Percentiles rank a stretch among this genome's conserved stretches.
Conservation (phyloP, 1,140 invertebrate species). For the Euura lappo region DNA sequence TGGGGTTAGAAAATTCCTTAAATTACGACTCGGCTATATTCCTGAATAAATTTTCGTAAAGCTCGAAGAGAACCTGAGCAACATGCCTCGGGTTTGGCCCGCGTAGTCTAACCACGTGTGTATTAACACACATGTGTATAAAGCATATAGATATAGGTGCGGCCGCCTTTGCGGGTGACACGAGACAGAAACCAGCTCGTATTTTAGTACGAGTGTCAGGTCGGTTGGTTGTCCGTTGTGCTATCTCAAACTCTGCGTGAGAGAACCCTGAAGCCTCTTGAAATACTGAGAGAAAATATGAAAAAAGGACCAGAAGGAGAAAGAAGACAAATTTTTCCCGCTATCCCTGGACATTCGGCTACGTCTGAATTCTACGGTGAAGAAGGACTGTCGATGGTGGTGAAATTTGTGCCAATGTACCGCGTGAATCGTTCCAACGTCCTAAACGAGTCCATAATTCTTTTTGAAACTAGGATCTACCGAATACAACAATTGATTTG, state of each 20-base stretch:
- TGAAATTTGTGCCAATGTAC: no score
- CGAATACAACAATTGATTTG: not conserved
- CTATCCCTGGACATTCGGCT: no score
- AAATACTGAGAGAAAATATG: not conserved
- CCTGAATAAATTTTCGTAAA: no score
- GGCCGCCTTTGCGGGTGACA: conserved; percentile 33
- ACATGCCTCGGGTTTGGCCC: no score
- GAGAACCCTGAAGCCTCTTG: conserved; percentile 21
- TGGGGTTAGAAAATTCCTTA: no score
- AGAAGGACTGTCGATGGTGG: no score
- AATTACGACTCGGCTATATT: no score
- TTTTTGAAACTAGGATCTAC: no score
- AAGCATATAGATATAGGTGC: conserved; percentile 29
- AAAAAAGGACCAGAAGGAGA: not conserved
- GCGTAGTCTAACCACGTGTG: not conserved
- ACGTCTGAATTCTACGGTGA: no score
- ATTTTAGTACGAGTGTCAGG: conserved; percentile 41
- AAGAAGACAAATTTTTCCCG: no score
- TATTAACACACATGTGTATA: not conserved
- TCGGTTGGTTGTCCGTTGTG: not conserved
- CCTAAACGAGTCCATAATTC: no score
- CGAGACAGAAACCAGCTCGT: conserved; percentile 43
- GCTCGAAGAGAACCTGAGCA: not conserved
- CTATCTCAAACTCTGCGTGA: conserved; percentile 36
- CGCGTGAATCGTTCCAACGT: no score